phyloP scores from a whole-genome alignment of 2,797 vertebrate genomes.

The Loris lydekkerianus region DNA sequence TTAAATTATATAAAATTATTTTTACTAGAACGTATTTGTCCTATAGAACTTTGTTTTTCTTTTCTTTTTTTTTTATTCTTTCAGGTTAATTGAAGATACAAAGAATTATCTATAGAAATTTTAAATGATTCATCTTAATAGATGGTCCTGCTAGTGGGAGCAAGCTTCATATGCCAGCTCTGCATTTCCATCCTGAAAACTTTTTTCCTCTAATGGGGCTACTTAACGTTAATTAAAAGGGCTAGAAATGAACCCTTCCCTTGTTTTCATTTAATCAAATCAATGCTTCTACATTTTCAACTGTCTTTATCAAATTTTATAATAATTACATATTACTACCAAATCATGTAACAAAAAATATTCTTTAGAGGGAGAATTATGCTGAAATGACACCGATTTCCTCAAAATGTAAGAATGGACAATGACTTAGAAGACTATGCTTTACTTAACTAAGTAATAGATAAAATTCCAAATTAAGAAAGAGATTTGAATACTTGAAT shows the following conservation, averaged over 20 bases:
- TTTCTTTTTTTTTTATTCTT: too few relatives aligned
- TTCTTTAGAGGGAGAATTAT: not conserved
- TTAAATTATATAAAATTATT: not conserved
- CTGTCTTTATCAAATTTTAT: not conserved
- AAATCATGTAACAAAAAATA: not conserved
- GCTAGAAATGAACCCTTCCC: not conserved
- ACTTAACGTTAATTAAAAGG: slow-evolving; percentile 37
- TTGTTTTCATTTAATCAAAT: slow-evolving; percentile 48
- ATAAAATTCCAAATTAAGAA: slow-evolving; percentile 6
- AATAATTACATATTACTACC: not conserved
- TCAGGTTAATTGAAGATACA: too few relatives aligned
- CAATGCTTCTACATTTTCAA: not conserved
- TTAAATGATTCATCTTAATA: not conserved
- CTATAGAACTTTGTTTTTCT: not conserved
- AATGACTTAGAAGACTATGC: not conserved
- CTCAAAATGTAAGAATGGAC: not conserved
- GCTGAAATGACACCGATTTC: not conserved
- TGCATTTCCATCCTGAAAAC: not conserved
- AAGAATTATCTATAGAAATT: not conserved
- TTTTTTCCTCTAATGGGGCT: not conserved
- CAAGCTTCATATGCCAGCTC: not conserved
- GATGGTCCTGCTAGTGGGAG: not conserved
- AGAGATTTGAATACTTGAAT: not conserved
- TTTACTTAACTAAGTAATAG: not conserved
- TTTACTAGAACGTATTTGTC: not conserved